Percentiles rank a stretch among this genome's conserved stretches.
Conservation (phyloP, 2,888 invertebrate species). For the Volucella bombylans region DNA sequence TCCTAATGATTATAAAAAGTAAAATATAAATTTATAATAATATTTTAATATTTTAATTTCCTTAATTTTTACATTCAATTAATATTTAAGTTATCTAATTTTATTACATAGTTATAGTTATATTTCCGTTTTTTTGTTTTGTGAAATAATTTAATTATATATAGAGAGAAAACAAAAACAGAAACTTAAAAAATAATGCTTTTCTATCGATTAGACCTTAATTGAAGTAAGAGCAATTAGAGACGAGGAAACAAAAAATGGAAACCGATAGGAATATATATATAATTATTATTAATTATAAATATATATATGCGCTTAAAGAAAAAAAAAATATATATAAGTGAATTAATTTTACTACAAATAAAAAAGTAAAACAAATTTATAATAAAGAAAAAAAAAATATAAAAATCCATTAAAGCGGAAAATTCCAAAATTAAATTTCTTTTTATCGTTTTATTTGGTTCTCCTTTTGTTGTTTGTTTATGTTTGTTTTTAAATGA, state of each 20-base stretch:
- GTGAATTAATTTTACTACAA: slow-evolving; percentile 50
- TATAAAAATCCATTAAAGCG: slow-evolving; percentile 52
- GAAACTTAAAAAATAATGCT: slow-evolving; percentile 46
- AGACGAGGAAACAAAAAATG: slow-evolving; percentile 17
- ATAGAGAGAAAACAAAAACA: slow-evolving; percentile 30
- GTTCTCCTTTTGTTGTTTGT: slow-evolving; percentile 8
- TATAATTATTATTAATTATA: slow-evolving; percentile 72
- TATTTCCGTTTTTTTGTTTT: slow-evolving; percentile 47
- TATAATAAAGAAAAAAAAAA: slow-evolving; percentile 47
- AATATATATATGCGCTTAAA: slow-evolving; percentile 63
- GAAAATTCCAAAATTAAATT: slow-evolving; percentile 61
- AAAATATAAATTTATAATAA: slow-evolving; percentile 39
- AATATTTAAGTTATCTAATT: slow-evolving; percentile 60
- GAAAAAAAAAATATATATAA: slow-evolving; percentile 51
- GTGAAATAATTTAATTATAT: slow-evolving; percentile 67
- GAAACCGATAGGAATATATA: slow-evolving; percentile 63
- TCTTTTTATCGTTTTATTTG: slow-evolving; percentile 26
- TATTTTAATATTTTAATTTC: slow-evolving; percentile 66
- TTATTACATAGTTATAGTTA: slow-evolving; percentile 51
- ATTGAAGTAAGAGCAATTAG: slow-evolving; percentile 49
- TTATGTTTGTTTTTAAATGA: slow-evolving; percentile 1
- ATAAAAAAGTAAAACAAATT: slow-evolving; percentile 48
- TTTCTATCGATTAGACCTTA: slow-evolving; percentile 58
- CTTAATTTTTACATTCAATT: slow-evolving; percentile 62
- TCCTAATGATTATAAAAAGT: slow-evolving; percentile 31